Conservation (phyloP, 1,140 invertebrate genomes). For the Halictus rubicundus region DNA sequence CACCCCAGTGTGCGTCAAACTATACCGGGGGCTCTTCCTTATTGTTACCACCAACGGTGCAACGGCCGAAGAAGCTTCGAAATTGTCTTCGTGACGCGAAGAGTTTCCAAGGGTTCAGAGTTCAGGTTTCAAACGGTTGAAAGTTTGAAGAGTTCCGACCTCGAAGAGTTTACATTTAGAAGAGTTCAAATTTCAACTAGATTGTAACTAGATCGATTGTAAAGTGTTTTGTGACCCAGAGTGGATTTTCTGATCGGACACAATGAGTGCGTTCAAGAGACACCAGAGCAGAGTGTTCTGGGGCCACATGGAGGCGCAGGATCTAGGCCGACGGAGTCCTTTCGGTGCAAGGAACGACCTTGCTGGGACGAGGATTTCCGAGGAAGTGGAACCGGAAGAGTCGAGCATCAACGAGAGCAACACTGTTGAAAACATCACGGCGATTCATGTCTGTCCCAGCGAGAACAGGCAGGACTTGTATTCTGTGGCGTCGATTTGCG, state of each 20-base stretch:
- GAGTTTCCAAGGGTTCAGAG: too few relatives aligned
- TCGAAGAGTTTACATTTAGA: too few relatives aligned
- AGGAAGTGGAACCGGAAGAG: conserved; percentile 45
- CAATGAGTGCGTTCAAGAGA: conserved; percentile 75
- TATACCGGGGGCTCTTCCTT: conserved; percentile 3
- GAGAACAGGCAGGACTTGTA: conserved; percentile 11
- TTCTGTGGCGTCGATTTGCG: conserved; percentile 18
- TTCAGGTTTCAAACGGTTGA: too few relatives aligned
- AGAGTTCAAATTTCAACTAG: neutral
- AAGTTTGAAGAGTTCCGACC: too few relatives aligned
- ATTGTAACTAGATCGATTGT: too few relatives aligned
- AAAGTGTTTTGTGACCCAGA: too few relatives aligned
- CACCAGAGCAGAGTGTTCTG: conserved; percentile 77
- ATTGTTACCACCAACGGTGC: neutral
- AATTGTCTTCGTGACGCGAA: too few relatives aligned
- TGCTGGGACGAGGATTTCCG: conserved; percentile 2
- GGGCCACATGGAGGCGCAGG: conserved; percentile 72
- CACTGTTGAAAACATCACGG: conserved; percentile 67
- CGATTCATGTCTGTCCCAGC: conserved; percentile 60
- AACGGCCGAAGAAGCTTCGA: neutral
- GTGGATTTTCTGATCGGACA: too few relatives aligned
- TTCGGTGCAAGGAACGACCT: conserved; percentile 25
- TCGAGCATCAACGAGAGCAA: conserved; percentile 47
- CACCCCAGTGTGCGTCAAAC: conserved; percentile 38
- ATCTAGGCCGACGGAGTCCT: conserved; percentile 50